These are phyloP conservation scores for Nomada goodeniana DNA, from an alignment of 2,888 invertebrate species.

Conservation along the genomic window DNA sequence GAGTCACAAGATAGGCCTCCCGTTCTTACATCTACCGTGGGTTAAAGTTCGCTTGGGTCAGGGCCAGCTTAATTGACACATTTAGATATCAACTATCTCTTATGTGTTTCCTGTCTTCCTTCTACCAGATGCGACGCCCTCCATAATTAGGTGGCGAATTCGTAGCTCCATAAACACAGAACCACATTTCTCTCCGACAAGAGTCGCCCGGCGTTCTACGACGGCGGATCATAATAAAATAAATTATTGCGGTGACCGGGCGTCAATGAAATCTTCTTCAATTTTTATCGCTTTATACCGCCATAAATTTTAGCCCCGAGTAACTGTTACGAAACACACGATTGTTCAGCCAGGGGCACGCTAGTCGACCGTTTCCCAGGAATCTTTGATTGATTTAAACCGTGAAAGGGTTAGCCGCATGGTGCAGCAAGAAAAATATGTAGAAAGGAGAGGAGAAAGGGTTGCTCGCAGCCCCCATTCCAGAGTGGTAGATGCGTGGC, in stretches of 20 bases:
- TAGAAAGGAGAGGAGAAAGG: slow-evolving; percentile 45
- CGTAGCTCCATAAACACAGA: slow-evolving; percentile 13
- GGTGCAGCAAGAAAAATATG: slow-evolving; percentile 39
- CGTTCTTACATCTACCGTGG: slow-evolving; percentile 22
- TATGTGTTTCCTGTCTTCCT: slow-evolving; percentile 34
- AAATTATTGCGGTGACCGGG: slow-evolving; percentile 33
- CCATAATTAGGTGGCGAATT: background rate
- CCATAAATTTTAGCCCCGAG: slow-evolving; percentile 57
- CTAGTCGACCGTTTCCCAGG: slow-evolving; percentile 69
- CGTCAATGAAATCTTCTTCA: slow-evolving; percentile 65
- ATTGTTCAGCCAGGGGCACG: slow-evolving; percentile 42
- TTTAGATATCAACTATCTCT: slow-evolving; percentile 63
- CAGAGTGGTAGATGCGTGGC: slow-evolving; percentile 32
- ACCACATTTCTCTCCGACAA: slow-evolving; percentile 5
- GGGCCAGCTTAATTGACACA: slow-evolving; percentile 67
- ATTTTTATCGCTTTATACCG: slow-evolving; percentile 66
- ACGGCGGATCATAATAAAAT: slow-evolving; percentile 60
- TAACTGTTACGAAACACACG: slow-evolving; percentile 56
- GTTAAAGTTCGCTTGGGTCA: slow-evolving; percentile 66
- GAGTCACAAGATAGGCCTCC: slow-evolving; percentile 34
- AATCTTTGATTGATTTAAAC: slow-evolving; percentile 75
- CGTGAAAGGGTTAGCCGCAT: slow-evolving; percentile 59
- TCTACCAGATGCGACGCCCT: background rate
- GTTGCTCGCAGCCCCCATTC: slow-evolving; percentile 34
- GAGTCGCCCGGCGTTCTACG: background rate